These are phyloP conservation scores for Platysternon megacephalum DNA, from an alignment of 2,113 vertebrate genomes.

Conservation along the genomic window DNA sequence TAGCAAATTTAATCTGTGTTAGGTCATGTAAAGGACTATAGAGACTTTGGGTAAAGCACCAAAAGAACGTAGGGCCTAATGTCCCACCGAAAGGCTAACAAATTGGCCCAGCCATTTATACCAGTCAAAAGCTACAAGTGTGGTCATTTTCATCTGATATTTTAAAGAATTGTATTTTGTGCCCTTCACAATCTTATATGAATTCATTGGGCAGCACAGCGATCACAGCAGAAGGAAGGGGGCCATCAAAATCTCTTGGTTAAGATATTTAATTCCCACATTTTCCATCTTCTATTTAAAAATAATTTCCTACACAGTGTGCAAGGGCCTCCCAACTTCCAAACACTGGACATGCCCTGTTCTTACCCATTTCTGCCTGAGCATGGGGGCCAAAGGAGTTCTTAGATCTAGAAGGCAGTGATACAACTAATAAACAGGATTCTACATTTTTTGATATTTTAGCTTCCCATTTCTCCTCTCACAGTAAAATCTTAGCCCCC, in stretches of 20 bases:
- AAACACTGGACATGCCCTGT: not conserved
- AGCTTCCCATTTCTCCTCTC: not conserved
- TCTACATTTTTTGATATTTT: not conserved
- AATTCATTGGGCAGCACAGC: not conserved
- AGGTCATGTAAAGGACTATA: fast-evolving
- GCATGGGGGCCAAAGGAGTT: not conserved
- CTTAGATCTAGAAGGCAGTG: not conserved
- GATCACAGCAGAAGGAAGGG: not conserved
- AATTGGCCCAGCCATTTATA: not conserved
- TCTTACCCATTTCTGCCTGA: not conserved
- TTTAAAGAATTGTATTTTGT: not conserved
- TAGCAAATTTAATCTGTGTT: not conserved
- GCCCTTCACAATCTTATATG: not conserved
- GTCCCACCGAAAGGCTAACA: not conserved
- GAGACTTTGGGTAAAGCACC: not conserved
- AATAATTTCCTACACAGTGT: not conserved
- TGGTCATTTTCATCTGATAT: not conserved
- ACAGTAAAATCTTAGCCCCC: no score
- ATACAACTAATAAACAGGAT: not conserved
- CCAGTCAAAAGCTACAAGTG: not conserved
- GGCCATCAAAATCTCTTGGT: not conserved
- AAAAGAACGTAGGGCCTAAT: no score
- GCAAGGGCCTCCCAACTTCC: not conserved
- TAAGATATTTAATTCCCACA: not conserved
- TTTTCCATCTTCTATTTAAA: not conserved